Base-by-base conservation (phyloP, 2,888 invertebrate species). In the Smittia aterrima region DNA sequence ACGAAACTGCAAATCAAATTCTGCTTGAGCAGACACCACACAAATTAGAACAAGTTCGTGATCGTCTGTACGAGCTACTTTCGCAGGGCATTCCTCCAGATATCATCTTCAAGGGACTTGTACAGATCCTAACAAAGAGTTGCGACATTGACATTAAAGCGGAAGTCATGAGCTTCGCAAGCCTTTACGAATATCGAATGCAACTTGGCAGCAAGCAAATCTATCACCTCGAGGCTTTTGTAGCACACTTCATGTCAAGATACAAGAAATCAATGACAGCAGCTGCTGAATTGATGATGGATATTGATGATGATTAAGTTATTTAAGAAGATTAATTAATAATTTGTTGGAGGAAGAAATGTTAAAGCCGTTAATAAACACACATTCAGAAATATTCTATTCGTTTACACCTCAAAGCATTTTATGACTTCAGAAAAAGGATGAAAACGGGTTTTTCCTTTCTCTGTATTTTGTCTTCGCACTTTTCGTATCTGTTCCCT, bases 141-240 rank as follows among this genome's bases (percentile, higher is more conserved):
- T 97, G 97, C 85, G 97, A 98, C 84, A 91, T 92, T 81, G 87
- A 91, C 64, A 86, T 98, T 79, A 96, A 95, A 83, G 89, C 90
- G 7, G 90, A 94, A 83, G 89, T 98, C 2, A 90, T 94, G 0
- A 89, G 90, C 76, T 86, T 90, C 79, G 98, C 98, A 9, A 95
- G 97, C 0, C 87, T 88, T 75, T 96, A 93, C 83, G 98, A 99
- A 81, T 95, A 98, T 81, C 88, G 95, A 77, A 91, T 98, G 87
- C 90, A 92, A 79, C 87, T 90, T 74, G 98, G 98, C 18, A 93
- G 92, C 78, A 98, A 98, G 83, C 89, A 92, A 22, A 97, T 99
- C 78, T 97, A 96, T 80, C 98, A 99, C 82, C 85, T 99, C 72
- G 99, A 99, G 83, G 97, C 97, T 1, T 99, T 99, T 85, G 91